A percentile compares a stretch with the other conserved stretches of the same genome.
Evolutionary conservation across 2,113 vertebrate genomes (phyloP).

Genomic region (Phylloscopus whistleri): DNA sequence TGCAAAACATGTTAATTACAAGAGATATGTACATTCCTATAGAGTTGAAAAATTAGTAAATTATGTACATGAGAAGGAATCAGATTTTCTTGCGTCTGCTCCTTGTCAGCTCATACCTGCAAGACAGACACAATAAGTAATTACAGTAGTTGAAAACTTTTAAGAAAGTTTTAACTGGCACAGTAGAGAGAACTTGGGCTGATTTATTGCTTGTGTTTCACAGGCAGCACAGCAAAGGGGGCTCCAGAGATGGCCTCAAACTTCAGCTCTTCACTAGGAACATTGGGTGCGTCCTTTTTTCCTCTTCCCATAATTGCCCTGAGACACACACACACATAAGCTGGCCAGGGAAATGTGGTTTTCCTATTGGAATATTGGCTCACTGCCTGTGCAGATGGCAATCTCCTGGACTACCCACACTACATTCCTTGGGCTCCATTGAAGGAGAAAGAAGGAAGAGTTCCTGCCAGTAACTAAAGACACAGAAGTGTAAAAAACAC

Average conservation of each 20-base stretch:
- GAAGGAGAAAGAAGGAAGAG: background rate
- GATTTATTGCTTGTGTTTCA: background rate
- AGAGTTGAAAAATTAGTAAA: background rate
- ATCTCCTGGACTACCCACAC: background rate
- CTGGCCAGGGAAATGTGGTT: background rate
- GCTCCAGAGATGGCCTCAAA: background rate
- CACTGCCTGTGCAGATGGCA: background rate
- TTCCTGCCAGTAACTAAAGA: background rate
- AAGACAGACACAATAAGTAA: constrained; percentile 3
- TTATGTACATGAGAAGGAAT: constrained; percentile 15
- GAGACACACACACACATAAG: background rate
- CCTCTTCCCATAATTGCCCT: background rate
- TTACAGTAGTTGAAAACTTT: background rate
- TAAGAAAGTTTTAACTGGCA: background rate
- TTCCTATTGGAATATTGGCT: background rate
- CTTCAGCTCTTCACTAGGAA: background rate
- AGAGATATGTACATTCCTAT: constrained; percentile 50
- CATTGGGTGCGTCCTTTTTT: background rate
- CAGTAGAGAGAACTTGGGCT: background rate
- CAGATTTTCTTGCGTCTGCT: constrained; percentile 64
- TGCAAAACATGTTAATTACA: constrained; percentile 50
- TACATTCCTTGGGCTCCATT: background rate
- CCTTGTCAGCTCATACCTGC: constrained; percentile 77
- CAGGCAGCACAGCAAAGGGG: background rate
- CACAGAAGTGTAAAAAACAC: background rate